Evolutionary conservation across 2,113 vertebrate genomes (phyloP).

Genomic region (Oplegnathus fasciatus): DNA sequence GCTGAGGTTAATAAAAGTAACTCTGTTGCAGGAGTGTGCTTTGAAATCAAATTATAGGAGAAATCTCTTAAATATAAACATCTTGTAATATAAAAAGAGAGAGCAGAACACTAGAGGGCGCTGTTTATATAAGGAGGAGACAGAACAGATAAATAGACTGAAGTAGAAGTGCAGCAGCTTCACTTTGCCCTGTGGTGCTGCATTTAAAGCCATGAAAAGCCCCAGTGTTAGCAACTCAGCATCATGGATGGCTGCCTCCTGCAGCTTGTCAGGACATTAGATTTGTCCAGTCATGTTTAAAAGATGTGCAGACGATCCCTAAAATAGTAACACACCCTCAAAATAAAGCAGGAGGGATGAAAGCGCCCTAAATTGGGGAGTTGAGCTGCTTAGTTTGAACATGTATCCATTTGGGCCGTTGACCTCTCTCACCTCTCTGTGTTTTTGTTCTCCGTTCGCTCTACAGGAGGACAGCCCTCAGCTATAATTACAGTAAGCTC

Average conservation of each 20-base stretch:
- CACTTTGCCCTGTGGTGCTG: neutral
- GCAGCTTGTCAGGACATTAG: neutral
- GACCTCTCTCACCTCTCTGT: slow-evolving; percentile 12
- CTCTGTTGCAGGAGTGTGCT: neutral
- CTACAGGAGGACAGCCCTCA: slow-evolving; percentile 25
- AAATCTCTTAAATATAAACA: neutral
- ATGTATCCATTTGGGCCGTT: neutral
- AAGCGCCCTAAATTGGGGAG: neutral
- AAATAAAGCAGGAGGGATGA: neutral
- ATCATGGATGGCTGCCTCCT: slow-evolving; percentile 17
- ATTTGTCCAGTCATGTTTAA: slow-evolving; percentile 12
- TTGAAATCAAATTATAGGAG: neutral
- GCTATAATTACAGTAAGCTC: slow-evolving; percentile 48
- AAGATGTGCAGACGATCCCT: neutral
- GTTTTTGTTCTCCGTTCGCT: slow-evolving; percentile 35
- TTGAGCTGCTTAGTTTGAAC: neutral
- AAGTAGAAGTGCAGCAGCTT: neutral
- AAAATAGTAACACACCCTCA: slow-evolving; percentile 1
- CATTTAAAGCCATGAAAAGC: slow-evolving; percentile 13
- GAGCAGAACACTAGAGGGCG: slow-evolving; percentile 56
- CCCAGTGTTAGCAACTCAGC: slow-evolving; percentile 7
- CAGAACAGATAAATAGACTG: neutral
- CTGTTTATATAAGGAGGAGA: slow-evolving; percentile 37
- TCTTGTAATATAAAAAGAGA: neutral
- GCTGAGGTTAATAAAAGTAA: neutral